Percentiles rank a stretch among this genome's conserved stretches.
These are phyloP conservation scores for Tarsius wallacei DNA, from an alignment of 2,797 vertebrate genomes.

Conservation along the genomic window DNA sequence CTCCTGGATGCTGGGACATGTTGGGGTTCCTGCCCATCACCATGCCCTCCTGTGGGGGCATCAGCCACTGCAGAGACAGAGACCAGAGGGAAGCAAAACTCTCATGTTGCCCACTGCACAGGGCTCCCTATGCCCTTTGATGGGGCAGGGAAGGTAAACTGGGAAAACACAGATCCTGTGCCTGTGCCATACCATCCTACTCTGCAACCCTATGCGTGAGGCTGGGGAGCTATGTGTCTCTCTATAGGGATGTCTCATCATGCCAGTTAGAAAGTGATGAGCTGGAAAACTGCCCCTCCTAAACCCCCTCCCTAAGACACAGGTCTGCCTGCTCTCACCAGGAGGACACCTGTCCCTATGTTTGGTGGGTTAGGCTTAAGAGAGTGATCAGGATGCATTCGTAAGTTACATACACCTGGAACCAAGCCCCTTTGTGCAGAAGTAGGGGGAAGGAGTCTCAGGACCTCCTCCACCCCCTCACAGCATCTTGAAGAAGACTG, in stretches of 20 bases:
- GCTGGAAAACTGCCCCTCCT: accelerated
- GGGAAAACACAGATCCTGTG: accelerated
- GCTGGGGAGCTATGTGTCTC: accelerated
- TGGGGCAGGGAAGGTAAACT: not conserved
- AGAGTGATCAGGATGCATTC: too few relatives aligned
- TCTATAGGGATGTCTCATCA: not conserved
- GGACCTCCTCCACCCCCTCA: not conserved
- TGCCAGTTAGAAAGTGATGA: accelerated
- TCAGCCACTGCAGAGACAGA: not conserved
- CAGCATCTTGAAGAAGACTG: not conserved
- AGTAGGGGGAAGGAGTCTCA: too few relatives aligned
- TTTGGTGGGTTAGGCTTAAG: not conserved
- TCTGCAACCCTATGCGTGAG: not conserved
- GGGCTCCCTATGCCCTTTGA: not conserved
- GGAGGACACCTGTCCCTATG: accelerated
- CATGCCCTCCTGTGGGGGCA: not conserved
- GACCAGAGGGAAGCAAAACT: not conserved
- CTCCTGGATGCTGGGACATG: not conserved
- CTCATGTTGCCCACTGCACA: accelerated
- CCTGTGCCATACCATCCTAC: too few relatives aligned
- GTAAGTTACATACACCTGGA: not conserved
- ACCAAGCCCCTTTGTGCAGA: too few relatives aligned
- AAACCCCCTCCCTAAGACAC: accelerated
- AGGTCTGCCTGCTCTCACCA: accelerated
- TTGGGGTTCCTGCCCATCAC: accelerated